A percentile compares a stretch with the other conserved stretches of the same genome.
These are phyloP conservation scores for Hypotaenidia philippensis DNA, from an alignment of 2,797 vertebrate species.

Conservation along the genomic window DNA sequence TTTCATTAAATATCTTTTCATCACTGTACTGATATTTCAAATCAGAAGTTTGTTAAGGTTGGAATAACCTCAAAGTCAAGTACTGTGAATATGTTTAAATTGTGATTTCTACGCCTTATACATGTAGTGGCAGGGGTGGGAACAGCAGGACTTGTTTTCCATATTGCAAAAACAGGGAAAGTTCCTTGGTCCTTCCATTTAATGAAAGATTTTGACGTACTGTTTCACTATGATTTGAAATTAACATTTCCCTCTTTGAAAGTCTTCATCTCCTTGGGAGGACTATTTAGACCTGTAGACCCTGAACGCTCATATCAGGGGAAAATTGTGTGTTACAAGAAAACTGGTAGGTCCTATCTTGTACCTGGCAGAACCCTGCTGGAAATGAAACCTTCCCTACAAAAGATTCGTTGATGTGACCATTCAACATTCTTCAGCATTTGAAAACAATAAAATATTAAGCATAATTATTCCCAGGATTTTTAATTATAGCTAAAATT, in stretches of 20 bases:
- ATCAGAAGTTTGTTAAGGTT: neutral
- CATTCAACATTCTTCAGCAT: neutral
- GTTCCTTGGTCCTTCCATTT: neutral
- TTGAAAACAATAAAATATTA: neutral
- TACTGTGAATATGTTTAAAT: neutral
- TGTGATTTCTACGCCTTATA: neutral
- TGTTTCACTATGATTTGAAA: neutral
- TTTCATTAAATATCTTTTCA: neutral
- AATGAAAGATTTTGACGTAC: neutral
- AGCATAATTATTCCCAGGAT: neutral
- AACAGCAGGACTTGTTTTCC: neutral
- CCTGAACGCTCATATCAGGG: neutral
- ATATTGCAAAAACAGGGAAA: neutral
- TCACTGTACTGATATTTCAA: neutral
- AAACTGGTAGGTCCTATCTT: neutral
- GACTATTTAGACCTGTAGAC: neutral
- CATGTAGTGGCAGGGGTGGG: neutral
- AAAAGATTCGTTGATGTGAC: neutral
- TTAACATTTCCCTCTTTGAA: neutral
- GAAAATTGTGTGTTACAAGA: neutral
- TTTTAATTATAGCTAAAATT: neutral
- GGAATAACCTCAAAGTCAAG: neutral
- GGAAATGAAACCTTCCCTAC: neutral
- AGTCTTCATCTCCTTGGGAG: neutral
- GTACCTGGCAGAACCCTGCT: neutral